phyloP scores from a whole-genome alignment of 1,140 invertebrate genomes.

The Pogonus chalceus region DNA sequence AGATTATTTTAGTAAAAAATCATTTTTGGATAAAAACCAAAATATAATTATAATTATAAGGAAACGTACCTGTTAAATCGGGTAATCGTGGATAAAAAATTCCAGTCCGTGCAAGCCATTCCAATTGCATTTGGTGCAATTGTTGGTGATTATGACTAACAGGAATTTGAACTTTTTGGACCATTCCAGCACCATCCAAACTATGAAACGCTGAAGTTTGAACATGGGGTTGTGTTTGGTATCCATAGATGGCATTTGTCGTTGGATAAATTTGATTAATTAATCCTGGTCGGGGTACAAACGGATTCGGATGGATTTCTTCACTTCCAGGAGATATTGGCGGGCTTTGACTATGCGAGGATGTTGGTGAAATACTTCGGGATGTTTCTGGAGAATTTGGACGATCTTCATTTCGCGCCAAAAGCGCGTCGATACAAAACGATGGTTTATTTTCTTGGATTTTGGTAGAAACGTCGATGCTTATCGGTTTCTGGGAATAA shows the following conservation, averaged over 20 bases:
- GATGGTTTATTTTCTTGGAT: conserved; percentile 36
- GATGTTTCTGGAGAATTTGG: conserved; percentile 28
- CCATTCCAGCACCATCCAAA: conserved; percentile 21
- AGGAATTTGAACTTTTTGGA: conserved; percentile 25
- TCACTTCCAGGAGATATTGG: conserved; percentile 38
- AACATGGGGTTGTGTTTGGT: conserved; percentile 21
- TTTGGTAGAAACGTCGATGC: conserved; percentile 30
- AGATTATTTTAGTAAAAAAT: too few relatives aligned
- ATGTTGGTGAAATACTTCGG: conserved; percentile 29
- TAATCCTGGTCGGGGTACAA: conserved; percentile 29
- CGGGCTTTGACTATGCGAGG: conserved; percentile 31
- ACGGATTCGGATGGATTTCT: conserved; percentile 26
- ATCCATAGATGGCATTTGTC: conserved; percentile 12
- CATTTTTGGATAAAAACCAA: too few relatives aligned
- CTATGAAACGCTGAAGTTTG: conserved; percentile 34
- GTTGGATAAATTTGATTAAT: conserved; percentile 26
- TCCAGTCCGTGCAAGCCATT: conserved; percentile 73
- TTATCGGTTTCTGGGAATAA: conserved; percentile 18
- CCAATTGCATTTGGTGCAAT: conserved; percentile 71
- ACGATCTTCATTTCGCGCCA: conserved; percentile 33
- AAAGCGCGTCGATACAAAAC: conserved; percentile 57
- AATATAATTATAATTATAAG: too few relatives aligned
- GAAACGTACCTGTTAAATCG: conserved; percentile 45
- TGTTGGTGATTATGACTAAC: conserved; percentile 37
- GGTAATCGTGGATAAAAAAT: conserved; percentile 77